These are phyloP conservation scores for Cancer borealis DNA, from an alignment of 2,888 invertebrate species.

Conservation along the genomic window DNA sequence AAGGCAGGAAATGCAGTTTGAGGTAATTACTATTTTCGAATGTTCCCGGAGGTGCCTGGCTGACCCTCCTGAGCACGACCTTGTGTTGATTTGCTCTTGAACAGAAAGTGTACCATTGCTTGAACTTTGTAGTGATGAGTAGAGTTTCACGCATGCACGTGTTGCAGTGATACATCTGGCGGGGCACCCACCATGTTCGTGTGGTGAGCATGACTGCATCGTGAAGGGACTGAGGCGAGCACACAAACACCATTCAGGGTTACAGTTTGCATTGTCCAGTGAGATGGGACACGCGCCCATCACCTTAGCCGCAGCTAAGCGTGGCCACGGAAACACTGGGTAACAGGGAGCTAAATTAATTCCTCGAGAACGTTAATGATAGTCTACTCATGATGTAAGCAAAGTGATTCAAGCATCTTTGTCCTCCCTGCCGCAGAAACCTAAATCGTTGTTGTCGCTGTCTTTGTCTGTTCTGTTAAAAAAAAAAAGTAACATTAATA, in stretches of 20 bases:
- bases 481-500: too few species aligned
- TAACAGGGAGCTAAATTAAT: not conserved
- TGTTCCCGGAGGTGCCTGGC: not conserved
- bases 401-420: not conserved
- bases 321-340: not conserved
- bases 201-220: not conserved
- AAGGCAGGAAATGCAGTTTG: not conserved
- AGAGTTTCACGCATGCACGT: not conserved
- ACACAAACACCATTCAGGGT: too few species aligned
- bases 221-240: not conserved
- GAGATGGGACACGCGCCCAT: not conserved
- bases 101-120: not conserved
- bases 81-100: not conserved
- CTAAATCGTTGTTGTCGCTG: not conserved
- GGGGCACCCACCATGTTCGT: not conserved
- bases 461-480: too few species aligned
- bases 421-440: not conserved
- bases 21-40: not conserved
- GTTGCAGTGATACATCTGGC: not conserved
- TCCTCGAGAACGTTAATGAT: not conserved
- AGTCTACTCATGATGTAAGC: not conserved
- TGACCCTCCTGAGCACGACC: not conserved
- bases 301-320: too few species aligned
- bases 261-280: not conserved
- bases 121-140: not conserved